phyloP scores from a whole-genome alignment of 2,888 invertebrate species.

The Drosophila fulvimacula region DNA sequence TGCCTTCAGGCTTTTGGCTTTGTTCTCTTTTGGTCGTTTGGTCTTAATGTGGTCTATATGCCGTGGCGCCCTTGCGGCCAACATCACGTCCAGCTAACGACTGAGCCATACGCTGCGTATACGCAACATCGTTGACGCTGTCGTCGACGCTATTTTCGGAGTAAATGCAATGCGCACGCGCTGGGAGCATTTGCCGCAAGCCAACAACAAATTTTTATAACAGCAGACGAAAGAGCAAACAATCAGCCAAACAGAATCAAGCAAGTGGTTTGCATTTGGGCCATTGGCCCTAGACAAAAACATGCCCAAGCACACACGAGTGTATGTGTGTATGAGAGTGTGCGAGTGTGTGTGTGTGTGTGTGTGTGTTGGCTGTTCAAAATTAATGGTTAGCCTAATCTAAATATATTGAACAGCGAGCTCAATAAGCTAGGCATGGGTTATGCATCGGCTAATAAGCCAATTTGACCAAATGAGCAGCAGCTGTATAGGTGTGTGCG shows the following conservation, averaged over 20 bases:
- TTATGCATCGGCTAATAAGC: constrained; percentile 22
- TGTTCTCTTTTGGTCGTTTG: constrained; percentile 29
- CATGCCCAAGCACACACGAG: constrained; percentile 6
- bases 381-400: constrained; percentile 26
- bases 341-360: not conserved
- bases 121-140: constrained; percentile 59
- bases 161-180: constrained; percentile 64
- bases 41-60: constrained; percentile 38
- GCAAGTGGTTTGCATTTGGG: constrained; percentile 72
- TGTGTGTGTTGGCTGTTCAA: constrained; percentile 18
- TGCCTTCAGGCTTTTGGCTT: constrained; percentile 57
- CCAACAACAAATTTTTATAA: not conserved
- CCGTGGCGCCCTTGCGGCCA: constrained; percentile 80
- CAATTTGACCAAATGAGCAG: constrained; percentile 37
- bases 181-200: constrained; percentile 30
- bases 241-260: constrained; percentile 67
- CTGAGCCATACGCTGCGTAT: constrained; percentile 72
- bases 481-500: constrained; percentile 10
- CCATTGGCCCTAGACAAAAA: constrained; percentile 57
- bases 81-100: constrained; percentile 80
- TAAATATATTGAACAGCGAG: constrained; percentile 14
- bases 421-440: constrained; percentile 38
- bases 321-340: not conserved
- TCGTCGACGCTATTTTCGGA: constrained; percentile 64
- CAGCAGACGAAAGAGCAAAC: constrained; percentile 17